Percentiles rank a stretch among this genome's conserved stretches.
phyloP scores from a whole-genome alignment of 2,113 vertebrate species.

The Mus spicilegus region DNA sequence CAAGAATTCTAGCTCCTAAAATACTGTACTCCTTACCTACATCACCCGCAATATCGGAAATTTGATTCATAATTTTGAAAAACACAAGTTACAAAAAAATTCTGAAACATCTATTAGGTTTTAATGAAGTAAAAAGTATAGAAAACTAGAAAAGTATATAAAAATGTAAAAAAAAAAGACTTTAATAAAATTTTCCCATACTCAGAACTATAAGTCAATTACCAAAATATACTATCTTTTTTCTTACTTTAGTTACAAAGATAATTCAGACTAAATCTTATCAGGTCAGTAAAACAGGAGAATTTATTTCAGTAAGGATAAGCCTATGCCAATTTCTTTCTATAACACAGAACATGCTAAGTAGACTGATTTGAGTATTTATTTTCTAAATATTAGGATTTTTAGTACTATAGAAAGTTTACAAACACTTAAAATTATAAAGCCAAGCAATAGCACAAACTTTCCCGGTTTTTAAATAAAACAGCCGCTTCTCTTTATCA shows the following conservation, averaged over 20 bases:
- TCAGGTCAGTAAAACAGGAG: background rate
- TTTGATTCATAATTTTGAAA: constrained; percentile 13
- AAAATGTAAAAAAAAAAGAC: background rate
- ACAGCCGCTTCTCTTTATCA: background rate
- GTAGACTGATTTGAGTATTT: background rate
- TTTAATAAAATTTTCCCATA: constrained; percentile 31
- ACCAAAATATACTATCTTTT: constrained; percentile 35
- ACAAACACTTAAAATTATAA: constrained; percentile 57
- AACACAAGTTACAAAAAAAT: constrained; percentile 27
- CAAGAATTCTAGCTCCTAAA: background rate
- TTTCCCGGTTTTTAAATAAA: constrained; percentile 19
- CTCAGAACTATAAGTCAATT: constrained; percentile 18
- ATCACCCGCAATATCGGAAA: background rate
- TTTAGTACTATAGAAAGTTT: constrained; percentile 53
- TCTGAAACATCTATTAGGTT: constrained; percentile 33
- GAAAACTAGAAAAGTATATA: background rate
- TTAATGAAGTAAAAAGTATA: background rate
- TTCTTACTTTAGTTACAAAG: constrained; percentile 5
- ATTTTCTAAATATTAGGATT: constrained; percentile 42
- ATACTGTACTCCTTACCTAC: background rate
- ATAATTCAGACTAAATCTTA: constrained; percentile 19
- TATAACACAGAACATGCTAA: constrained; percentile 35
- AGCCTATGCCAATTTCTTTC: constrained; percentile 15
- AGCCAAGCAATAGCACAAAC: constrained; percentile 9
- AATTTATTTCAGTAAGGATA: constrained; percentile 44